Base-by-base conservation (phyloP, 2,888 invertebrate genomes). In the Caenorhabditis virilis region DNA sequence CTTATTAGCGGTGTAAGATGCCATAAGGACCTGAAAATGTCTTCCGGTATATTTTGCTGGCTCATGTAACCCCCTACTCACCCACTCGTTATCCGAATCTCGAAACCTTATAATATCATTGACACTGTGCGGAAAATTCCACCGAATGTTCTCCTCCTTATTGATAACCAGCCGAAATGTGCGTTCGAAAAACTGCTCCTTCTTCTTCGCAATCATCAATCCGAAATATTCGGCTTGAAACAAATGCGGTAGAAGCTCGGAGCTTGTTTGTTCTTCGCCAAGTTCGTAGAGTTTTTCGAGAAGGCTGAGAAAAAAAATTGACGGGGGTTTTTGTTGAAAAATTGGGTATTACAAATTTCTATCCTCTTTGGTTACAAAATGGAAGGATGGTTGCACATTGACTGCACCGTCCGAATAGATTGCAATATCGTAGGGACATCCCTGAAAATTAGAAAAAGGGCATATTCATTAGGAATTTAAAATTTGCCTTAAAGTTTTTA, bases 191-290 rank as follows among this genome's bases (percentile, higher is more conserved):
- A 20, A 50, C n/a, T 39, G 2, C 7, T 57, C 58, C 20, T 57
- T 38, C 48, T 25, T 47, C 36, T 53, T 51, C 13, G 56, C 62
- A 33, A 67, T 58, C 39, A 63, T 16, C 22, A 67, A 22, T 4
- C 67, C 67, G 22, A 67, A 67, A 33, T 67, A 67, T 13, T 67
- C 62, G 1, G 58, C 53, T 33, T 47, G 50, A 41, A 59, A 67
- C 0, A 59, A 15, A 13, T 33, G 45, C 7, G 59, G 58, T 11
- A 49, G 46, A 11, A 67, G 41, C 26, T 46, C 54, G 20, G 41
- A 57, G 1, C 45, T 23, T n/a, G 42, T 33, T 11, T 62, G 42
- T 20, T 43, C 46, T 30, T 45, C 56, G 7, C 58, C 62, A n/a
- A 62, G n/a, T 11, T 35, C 18, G 45, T 52, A 67, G 2, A 67